These are phyloP conservation scores for Trichomalopsis sarcophagae DNA, from an alignment of 1,140 invertebrate genomes.

Conservation along the genomic window DNA sequence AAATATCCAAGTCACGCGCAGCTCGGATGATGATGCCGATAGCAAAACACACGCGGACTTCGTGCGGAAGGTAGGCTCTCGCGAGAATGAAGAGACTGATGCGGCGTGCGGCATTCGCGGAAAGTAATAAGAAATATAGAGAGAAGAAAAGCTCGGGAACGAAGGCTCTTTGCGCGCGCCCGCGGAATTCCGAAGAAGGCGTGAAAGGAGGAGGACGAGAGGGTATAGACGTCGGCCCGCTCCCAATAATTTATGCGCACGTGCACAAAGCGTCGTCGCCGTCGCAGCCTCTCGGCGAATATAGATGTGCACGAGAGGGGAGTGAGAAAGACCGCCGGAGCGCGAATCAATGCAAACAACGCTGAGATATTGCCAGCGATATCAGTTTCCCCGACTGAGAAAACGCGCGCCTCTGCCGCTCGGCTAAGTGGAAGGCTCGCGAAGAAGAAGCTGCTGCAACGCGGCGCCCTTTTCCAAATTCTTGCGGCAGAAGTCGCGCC, in stretches of 20 bases:
- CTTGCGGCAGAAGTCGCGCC: constrained; percentile 1
- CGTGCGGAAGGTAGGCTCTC: background rate
- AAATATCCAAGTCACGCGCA: background rate
- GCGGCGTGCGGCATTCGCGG: background rate
- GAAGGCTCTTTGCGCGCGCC: background rate
- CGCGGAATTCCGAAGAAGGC: constrained; percentile 47
- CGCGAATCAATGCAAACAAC: constrained; percentile 70
- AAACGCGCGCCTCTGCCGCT: constrained; percentile 11
- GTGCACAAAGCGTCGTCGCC: constrained; percentile 58
- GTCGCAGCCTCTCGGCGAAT: background rate
- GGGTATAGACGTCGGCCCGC: constrained; percentile 17
- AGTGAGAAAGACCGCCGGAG: constrained; percentile 59
- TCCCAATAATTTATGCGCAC: constrained; percentile 67
- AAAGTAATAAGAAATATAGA: constrained; percentile 16
- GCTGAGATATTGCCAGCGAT: constrained; percentile 70
- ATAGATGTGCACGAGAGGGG: background rate
- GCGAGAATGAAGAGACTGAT: background rate
- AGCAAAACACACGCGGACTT: background rate
- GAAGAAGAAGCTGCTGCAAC: background rate
- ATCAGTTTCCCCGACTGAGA: constrained; percentile 63
- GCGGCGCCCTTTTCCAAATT: constrained; percentile 19
- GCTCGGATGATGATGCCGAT: background rate
- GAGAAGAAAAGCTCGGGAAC: background rate
- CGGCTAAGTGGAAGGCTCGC: constrained; percentile 27
- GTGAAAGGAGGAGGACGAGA: constrained; percentile 59